Base-by-base conservation (phyloP, 2,797 vertebrate genomes). In the Bryconaethiops microstoma region DNA sequence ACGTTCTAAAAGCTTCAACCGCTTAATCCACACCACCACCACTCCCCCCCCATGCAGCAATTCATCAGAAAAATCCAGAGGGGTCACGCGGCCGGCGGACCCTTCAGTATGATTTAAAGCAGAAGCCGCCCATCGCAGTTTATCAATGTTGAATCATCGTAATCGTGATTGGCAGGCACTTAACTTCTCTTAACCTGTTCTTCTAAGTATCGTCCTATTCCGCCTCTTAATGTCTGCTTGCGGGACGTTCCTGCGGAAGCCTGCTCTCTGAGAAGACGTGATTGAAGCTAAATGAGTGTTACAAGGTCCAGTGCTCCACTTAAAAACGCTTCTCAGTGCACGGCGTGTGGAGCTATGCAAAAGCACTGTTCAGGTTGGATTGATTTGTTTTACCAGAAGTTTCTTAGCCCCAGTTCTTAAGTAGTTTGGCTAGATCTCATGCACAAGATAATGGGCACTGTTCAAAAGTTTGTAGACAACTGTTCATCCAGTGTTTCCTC, bases 171-270 rank as follows among this genome's bases (percentile, higher is more conserved):
- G 75, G 67, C 84, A 83, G 69, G 80, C 78, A 76, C 74, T 83
- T 86, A 86, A 85, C 81, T 85, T 74, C 59, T 73, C 69, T 86
- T 86, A 85, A 84, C 76, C 84, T 54, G 8, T 50, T 52, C 72
- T 69, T 72, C 71, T 69, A 81, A 74, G 63, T 42, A 81, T 60
- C 14, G 10, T 40, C 67, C 75, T 19, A 29, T 59, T 57, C 21
- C 17, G 12, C 74, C 21, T 23, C 45, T 64, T 75, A 85, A 62
- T 73, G 76, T 64, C 79, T 52, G 9, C 76, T 86, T 74, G 64
- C 60, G 42, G 74, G 57, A 63, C 29, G 54, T 78, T 81, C 74
- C 45, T 54, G 62, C 16, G 21, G 52, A 40, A 71, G 64, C 55
- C n/a, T 48, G 14, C 74, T 79, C 74, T 79, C 65, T 5, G 69